Evolutionary conservation across 2,888 invertebrate genomes (phyloP).

Genomic region (Schizotus pectinicornis): DNA sequence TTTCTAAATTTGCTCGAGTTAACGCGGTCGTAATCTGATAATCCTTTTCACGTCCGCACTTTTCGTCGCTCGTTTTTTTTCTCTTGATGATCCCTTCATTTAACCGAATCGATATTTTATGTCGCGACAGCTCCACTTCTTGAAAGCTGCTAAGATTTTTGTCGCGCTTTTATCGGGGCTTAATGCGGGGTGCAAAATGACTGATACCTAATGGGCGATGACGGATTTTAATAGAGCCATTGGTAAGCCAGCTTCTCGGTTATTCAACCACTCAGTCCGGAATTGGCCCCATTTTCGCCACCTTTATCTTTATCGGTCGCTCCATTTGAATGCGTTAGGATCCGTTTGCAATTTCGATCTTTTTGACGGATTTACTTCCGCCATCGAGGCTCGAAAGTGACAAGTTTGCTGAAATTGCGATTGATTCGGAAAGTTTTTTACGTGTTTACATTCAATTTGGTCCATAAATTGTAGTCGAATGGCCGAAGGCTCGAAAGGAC

Average conservation of each 20-base stretch:
- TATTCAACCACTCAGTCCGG: background rate
- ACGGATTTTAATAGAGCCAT: conserved; percentile 7
- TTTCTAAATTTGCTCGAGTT: too few relatives aligned
- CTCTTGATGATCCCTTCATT: conserved; percentile 1
- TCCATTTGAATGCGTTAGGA: too few relatives aligned
- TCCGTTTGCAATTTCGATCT: too few relatives aligned
- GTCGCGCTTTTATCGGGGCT: conserved; percentile 8
- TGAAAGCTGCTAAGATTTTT: conserved; percentile 15
- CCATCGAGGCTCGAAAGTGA: too few relatives aligned
- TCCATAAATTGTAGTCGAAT: too few relatives aligned
- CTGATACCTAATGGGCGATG: conserved; percentile 6
- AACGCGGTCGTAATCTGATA: background rate
- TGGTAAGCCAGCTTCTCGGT: conserved; percentile 2
- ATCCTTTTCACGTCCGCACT: background rate
- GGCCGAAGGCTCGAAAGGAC: too few relatives aligned
- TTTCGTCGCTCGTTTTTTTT: background rate
- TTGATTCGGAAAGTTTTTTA: too few relatives aligned
- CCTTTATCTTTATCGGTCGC: too few relatives aligned
- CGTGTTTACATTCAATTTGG: too few relatives aligned
- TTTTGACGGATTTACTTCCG: too few relatives aligned
- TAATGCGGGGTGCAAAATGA: conserved; percentile 1
- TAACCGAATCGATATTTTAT: conserved; percentile 10
- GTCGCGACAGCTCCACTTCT: conserved; percentile 6
- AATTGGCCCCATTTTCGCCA: too few relatives aligned
- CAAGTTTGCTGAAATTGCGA: too few relatives aligned